Percentiles rank a stretch among this genome's conserved stretches.
Conservation (phyloP, 1,140 invertebrate genomes). For the Drosophila ohnishii region DNA sequence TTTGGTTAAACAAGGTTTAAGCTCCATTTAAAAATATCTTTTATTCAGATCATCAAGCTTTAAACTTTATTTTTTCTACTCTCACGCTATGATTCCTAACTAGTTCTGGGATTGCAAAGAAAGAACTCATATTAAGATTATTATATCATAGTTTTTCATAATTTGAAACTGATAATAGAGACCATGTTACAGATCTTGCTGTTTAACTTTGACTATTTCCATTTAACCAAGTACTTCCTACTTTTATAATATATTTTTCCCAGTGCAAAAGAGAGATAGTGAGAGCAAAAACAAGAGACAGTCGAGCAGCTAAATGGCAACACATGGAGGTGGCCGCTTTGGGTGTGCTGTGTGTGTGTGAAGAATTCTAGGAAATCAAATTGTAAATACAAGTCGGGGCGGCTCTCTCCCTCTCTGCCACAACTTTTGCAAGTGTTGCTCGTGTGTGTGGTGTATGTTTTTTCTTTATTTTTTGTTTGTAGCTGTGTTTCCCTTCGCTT, state of each 20-base stretch:
- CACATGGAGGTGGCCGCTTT: constrained; percentile 40
- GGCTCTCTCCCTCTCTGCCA: constrained; percentile 42
- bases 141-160: background rate
- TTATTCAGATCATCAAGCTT: too few species aligned
- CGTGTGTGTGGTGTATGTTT: constrained; percentile 2
- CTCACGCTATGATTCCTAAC: background rate
- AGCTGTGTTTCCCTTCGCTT: constrained; percentile 41
- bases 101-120: background rate
- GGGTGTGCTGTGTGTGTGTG: constrained; percentile 15
- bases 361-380: constrained; percentile 71
- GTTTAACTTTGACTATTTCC: background rate
- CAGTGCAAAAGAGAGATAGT: constrained; percentile 20
- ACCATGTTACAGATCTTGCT: background rate
- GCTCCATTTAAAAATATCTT: too few species aligned
- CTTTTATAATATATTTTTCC: background rate
- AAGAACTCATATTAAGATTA: background rate
- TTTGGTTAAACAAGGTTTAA: too few species aligned
- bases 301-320: constrained; percentile 18
- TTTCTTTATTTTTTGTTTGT: constrained; percentile 33
- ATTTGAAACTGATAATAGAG: too few species aligned
- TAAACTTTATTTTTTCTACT: background rate
- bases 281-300: constrained; percentile 25
- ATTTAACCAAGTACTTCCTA: background rate
- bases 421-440: constrained; percentile 1
- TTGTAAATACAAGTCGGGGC: constrained; percentile 55